Evolutionary conservation across 2,888 invertebrate genomes (phyloP).

Genomic region (Cheilosia vernalis): DNA sequence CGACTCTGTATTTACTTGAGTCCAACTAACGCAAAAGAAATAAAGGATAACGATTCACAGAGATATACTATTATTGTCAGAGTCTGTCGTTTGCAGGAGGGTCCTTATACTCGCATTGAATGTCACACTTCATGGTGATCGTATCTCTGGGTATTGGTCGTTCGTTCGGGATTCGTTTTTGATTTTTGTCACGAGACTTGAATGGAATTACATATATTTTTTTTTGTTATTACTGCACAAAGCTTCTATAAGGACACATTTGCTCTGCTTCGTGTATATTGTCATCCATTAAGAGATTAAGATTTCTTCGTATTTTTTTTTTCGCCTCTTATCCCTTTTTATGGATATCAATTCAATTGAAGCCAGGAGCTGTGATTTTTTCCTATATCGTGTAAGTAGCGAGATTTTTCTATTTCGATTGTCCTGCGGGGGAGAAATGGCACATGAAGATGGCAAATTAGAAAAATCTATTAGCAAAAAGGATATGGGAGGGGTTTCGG

Average conservation of each 20-base stretch:
- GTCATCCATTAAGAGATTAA: slow-evolving; percentile 75
- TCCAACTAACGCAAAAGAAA: slow-evolving; percentile 37
- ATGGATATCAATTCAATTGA: slow-evolving; percentile 71
- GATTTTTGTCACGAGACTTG: slow-evolving; percentile 49
- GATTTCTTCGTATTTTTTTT: slow-evolving; percentile 65
- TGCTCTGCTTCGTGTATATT: slow-evolving; percentile 48
- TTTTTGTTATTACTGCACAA: slow-evolving; percentile 20
- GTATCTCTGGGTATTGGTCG: slow-evolving; percentile 54
- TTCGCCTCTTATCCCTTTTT: slow-evolving; percentile 59
- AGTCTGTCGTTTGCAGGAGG: slow-evolving; percentile 53
- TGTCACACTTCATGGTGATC: slow-evolving; percentile 73
- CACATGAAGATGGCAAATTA: slow-evolving; percentile 64
- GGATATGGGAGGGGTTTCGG: slow-evolving; percentile 3
- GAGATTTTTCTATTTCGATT: slow-evolving; percentile 39
- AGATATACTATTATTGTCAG: slow-evolving; percentile 53
- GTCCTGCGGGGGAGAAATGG: slow-evolving; percentile 35
- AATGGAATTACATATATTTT: slow-evolving; percentile 5
- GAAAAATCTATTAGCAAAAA: slow-evolving; percentile 70
- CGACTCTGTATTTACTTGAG: slow-evolving; percentile 32
- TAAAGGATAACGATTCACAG: slow-evolving; percentile 54
- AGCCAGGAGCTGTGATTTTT: slow-evolving; percentile 52
- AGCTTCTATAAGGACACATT: slow-evolving; percentile 48
- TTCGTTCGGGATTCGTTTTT: slow-evolving; percentile 57
- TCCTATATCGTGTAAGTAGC: slow-evolving; percentile 3
- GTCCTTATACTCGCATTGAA: slow-evolving; percentile 47